Conservation (phyloP, 2,113 vertebrate species). For the Ameiurus melas region DNA sequence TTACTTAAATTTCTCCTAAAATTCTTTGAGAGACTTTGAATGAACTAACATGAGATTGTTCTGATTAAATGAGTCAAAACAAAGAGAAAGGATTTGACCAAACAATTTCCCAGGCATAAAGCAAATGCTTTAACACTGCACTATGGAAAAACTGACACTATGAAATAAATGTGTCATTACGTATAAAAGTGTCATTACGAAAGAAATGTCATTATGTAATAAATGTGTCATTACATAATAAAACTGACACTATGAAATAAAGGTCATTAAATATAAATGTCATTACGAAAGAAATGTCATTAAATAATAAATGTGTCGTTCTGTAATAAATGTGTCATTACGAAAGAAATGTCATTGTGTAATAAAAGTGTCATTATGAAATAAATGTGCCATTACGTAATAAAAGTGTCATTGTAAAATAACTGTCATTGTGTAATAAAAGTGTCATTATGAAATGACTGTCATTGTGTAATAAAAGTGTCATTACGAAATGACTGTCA, state of each 20-base stretch:
- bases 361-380: too few species aligned
- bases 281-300: too few species aligned
- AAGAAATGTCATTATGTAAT: background rate
- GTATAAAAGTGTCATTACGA: background rate
- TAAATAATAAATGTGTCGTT: background rate
- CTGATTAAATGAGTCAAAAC: background rate
- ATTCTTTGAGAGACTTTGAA: background rate
- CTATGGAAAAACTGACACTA: background rate
- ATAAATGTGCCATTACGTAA: too few species aligned
- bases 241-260: background rate
- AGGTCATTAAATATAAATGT: background rate
- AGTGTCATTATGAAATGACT: too few species aligned
- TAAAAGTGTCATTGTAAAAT: too few species aligned
- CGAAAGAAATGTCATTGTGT: too few species aligned
- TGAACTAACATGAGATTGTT: background rate
- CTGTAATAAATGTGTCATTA: too few species aligned
- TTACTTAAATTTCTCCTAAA: background rate
- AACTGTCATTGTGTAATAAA: too few species aligned
- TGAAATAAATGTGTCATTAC: background rate
- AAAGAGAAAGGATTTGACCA: background rate
- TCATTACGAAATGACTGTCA: too few species aligned
- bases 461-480: too few species aligned
- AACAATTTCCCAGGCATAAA: background rate
- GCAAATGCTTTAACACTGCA: background rate
- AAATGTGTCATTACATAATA: background rate